Evolutionary conservation across 2,113 vertebrate genomes (phyloP), one percentile per base, ranked within the genome.

Genomic region (Brachionichthys hirsutus): DNA sequence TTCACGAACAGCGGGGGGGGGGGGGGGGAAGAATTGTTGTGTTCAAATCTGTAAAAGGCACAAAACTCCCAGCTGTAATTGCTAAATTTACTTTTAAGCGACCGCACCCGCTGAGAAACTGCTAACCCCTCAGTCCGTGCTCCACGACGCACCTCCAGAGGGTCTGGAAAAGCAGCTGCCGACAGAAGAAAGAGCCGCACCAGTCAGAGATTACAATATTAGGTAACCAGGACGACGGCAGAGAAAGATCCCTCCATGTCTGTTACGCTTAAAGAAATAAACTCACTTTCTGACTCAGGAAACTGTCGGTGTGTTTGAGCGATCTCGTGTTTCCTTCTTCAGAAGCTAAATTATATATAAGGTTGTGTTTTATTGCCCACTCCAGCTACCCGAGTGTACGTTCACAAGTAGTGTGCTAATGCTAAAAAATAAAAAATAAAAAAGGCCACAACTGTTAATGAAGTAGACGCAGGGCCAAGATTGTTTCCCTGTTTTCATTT

Each of bases 341-440:
- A 55, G 35, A 64, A 51, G 22, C 53, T 73, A 70, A 63, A 55
- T 73, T 48, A 54, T 63, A 65, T 60, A 55, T 30, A 51, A 67
- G 69, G 69, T 73, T 66, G 35, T 62, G 48, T 53, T 44, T 56
- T 63, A 45, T 59, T 62, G 72, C 38, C 36, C 59, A 62, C 50
- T 52, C 75, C 51, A 30, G 70, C 63, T 44, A 30, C 24, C 8
- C 8, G 24, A 30, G 24, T 30, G 24, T 30, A 3, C 24, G 8
- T 30, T 30, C 8, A 30, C 24, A 30, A n/a, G 24, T 30, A 8
- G 8, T 30, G 8, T 30, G 24, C 24, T 6, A 30, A 30, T 42
- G 12, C 5, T 35, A 41, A 42, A 20, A 51, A 59, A n/a, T n/a
- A n/a, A n/a, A n/a, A n/a, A n/a, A n/a, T n/a, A n/a, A n/a, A n/a